Percentiles rank a stretch among this genome's conserved stretches.
Conservation (phyloP, 2,888 invertebrate species). For the Torymus texanus region DNA sequence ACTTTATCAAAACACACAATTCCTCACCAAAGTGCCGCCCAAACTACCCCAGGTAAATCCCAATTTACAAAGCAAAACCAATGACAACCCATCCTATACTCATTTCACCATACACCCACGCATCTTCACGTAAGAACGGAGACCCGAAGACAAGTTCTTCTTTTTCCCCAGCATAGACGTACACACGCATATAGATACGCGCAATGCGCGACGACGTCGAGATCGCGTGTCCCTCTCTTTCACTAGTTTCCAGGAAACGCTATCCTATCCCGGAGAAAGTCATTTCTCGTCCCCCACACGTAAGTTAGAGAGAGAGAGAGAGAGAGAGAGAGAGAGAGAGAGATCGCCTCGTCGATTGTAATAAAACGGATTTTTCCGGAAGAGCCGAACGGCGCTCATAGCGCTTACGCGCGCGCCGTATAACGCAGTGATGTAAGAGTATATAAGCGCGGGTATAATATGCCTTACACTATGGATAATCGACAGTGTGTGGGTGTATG, state of each 20-base stretch:
- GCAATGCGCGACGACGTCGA: conserved; percentile 37
- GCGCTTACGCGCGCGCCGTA: conserved; percentile 7
- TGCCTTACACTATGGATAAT: not conserved
- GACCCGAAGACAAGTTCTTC: not conserved
- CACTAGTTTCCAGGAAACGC: conserved; percentile 26
- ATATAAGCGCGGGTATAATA: conserved; percentile 3
- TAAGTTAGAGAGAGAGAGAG: not conserved
- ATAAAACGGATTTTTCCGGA: conserved; percentile 35
- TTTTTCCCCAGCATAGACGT: not conserved
- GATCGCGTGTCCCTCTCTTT: conserved; percentile 24
- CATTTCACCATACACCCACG: not conserved
- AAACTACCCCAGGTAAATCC: no score
- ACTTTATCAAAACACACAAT: no score
- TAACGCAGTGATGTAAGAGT: conserved; percentile 1
- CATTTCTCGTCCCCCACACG: conserved; percentile 24
- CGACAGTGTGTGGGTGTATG: not conserved
- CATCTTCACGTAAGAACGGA: not conserved
- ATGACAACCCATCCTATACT: no score
- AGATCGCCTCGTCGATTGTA: conserved; percentile 3
- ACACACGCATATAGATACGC: not conserved
- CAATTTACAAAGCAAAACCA: no score
- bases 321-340: conserved; percentile 18
- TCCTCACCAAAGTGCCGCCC: no score
- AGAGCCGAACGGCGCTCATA: not conserved
- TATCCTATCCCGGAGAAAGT: conserved; percentile 44